A percentile compares a stretch with the other conserved stretches of the same genome.
These are phyloP conservation scores for Dyspetes luteomarginatus DNA, from an alignment of 2,888 invertebrate genomes.

Conservation along the genomic window DNA sequence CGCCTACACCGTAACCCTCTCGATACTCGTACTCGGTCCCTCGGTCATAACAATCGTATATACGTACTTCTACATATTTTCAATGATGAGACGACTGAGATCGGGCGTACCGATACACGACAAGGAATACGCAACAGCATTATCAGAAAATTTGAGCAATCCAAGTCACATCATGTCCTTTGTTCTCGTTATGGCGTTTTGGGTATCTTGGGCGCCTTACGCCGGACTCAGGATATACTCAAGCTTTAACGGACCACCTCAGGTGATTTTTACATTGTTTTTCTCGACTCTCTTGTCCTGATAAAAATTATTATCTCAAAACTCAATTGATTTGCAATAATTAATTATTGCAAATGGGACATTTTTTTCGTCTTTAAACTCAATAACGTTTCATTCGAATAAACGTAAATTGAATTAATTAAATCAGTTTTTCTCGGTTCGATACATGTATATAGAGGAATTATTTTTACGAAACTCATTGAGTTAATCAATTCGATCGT, in stretches of 20 bases:
- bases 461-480: slow-evolving; percentile 13
- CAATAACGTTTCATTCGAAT: too few species aligned
- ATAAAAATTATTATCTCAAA: too few species aligned
- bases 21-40: slow-evolving; percentile 96
- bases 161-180: slow-evolving; percentile 98
- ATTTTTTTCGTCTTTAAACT: too few species aligned
- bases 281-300: too few species aligned
- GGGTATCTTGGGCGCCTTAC: slow-evolving; percentile 97
- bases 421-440: too few species aligned
- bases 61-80: slow-evolving; percentile 97
- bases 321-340: too few species aligned
- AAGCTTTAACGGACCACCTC: slow-evolving; percentile 80
- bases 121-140: slow-evolving; percentile 95
- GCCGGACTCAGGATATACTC: slow-evolving; percentile 92
- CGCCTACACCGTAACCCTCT: slow-evolving; percentile 96
- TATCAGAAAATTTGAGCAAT: slow-evolving; percentile 95
- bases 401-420: too few species aligned
- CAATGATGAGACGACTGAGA: slow-evolving; percentile 93
- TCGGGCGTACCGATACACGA: slow-evolving; percentile 95
- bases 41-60: slow-evolving; percentile 97
- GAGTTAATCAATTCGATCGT: not conserved
- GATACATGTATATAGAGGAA: too few species aligned
- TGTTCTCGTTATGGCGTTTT: slow-evolving; percentile 94
- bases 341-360: too few species aligned
- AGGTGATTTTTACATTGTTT: slow-evolving; percentile 73